Percentiles rank a stretch among this genome's conserved stretches.
phyloP scores from a whole-genome alignment of 2,888 invertebrate species.

The Gibbula magus region DNA sequence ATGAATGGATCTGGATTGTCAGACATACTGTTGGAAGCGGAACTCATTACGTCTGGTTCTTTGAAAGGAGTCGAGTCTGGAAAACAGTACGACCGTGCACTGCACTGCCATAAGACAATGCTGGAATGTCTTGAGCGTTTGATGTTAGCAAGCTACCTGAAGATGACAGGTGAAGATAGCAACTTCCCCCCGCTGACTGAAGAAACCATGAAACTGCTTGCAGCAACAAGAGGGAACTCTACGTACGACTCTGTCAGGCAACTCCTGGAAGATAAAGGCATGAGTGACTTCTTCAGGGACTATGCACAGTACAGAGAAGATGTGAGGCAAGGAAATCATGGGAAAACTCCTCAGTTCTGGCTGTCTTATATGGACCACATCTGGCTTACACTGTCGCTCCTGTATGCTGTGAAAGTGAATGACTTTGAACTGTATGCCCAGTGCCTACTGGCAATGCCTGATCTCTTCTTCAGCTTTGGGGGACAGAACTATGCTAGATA shows the following conservation, averaged over 20 bases:
- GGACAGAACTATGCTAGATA: conserved; percentile 48
- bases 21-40: neutral
- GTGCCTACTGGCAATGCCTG: conserved; percentile 31
- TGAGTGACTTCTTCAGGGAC: too few species aligned
- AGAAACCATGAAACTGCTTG: too few species aligned
- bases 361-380: conserved; percentile 41
- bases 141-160: too few species aligned
- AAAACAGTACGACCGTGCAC: too few species aligned
- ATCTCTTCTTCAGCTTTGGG: conserved; percentile 45
- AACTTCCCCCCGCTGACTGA: too few species aligned
- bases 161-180: too few species aligned
- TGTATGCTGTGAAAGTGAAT: conserved; percentile 38
- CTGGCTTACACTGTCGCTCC: conserved; percentile 35
- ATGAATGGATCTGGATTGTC: neutral
- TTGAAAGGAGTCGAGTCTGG: neutral
- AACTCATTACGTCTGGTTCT: neutral
- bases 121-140: too few species aligned
- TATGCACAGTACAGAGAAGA: conserved; percentile 6
- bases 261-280: too few species aligned
- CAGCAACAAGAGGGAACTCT: too few species aligned
- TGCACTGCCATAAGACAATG: too few species aligned
- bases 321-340: neutral
- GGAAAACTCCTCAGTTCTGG: conserved; percentile 41
- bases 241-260: too few species aligned
- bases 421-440: conserved; percentile 33